These are phyloP conservation scores for Clarias batrachus DNA, from an alignment of 2,113 vertebrate species.

Conservation along the genomic window DNA sequence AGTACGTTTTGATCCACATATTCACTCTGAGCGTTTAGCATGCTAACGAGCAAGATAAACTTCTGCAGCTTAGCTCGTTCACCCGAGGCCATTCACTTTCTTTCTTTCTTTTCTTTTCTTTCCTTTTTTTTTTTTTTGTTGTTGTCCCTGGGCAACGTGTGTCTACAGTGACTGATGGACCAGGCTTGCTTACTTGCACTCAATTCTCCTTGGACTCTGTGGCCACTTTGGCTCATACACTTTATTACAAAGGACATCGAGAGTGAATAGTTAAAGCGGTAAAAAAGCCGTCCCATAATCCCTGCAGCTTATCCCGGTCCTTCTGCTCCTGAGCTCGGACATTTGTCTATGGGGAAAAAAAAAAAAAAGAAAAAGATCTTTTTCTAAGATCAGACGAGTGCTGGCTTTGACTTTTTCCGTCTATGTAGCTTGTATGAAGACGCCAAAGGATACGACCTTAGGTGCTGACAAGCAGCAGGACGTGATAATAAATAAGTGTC, in stretches of 20 bases:
- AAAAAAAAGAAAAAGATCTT: background rate
- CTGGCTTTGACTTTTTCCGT: background rate
- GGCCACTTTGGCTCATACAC: background rate
- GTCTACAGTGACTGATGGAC: constrained; percentile 1
- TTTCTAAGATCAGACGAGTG: background rate
- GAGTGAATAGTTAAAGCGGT: background rate
- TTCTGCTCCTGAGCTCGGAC: background rate
- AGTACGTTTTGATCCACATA: background rate
- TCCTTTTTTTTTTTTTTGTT: too few species aligned
- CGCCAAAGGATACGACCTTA: background rate
- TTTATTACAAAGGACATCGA: background rate
- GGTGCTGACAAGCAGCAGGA: constrained; percentile 12
- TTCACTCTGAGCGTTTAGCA: background rate
- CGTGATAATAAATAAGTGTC: constrained; percentile 43
- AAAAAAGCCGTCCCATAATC: background rate
- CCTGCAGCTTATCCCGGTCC: background rate
- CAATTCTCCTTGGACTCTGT: background rate
- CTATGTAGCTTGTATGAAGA: background rate
- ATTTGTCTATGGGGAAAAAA: background rate
- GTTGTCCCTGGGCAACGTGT: background rate
- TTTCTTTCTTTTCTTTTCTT: too few species aligned
- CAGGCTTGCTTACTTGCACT: background rate
- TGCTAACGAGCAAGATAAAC: constrained; percentile 5
- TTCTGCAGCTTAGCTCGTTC: background rate
- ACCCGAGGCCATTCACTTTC: background rate